These are phyloP conservation scores for Hipparchia semele DNA, from an alignment of 2,888 invertebrate species.

Conservation along the genomic window DNA sequence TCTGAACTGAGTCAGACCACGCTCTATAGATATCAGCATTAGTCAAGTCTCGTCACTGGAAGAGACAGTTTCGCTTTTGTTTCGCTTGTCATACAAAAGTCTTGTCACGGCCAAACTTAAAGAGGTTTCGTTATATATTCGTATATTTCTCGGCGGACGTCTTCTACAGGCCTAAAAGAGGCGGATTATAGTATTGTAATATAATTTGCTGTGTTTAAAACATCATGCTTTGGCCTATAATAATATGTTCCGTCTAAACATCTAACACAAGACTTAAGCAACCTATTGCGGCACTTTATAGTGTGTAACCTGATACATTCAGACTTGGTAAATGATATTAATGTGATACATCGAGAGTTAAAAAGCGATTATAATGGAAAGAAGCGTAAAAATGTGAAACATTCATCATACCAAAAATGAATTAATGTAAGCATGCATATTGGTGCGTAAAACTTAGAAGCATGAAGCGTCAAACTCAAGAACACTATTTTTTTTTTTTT, in stretches of 20 bases:
- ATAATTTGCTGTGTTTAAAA: conserved; percentile 55
- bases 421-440: conserved; percentile 41
- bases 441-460: conserved; percentile 41
- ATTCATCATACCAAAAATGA: conserved; percentile 2
- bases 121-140: no score
- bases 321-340: conserved; percentile 24
- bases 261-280: conserved; percentile 62
- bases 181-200: conserved; percentile 48
- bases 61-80: no score
- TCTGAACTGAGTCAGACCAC: no score
- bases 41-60: no score
- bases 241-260: conserved; percentile 51
- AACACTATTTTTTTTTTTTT: conserved; percentile 32
- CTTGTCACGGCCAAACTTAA: no score
- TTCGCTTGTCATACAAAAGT: no score
- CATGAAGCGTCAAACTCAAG: conserved; percentile 40
- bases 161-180: conserved; percentile 53
- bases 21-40: no score
- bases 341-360: conserved; percentile 37
- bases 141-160: no score
- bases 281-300: conserved; percentile 44
- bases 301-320: conserved; percentile 27
- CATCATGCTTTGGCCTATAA: conserved; percentile 67
- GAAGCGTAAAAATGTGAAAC: conserved; percentile 30
- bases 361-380: conserved; percentile 35